A percentile compares a stretch with the other conserved stretches of the same genome.
phyloP scores from a whole-genome alignment of 1,140 invertebrate genomes.

The Trissolcus basalis region DNA sequence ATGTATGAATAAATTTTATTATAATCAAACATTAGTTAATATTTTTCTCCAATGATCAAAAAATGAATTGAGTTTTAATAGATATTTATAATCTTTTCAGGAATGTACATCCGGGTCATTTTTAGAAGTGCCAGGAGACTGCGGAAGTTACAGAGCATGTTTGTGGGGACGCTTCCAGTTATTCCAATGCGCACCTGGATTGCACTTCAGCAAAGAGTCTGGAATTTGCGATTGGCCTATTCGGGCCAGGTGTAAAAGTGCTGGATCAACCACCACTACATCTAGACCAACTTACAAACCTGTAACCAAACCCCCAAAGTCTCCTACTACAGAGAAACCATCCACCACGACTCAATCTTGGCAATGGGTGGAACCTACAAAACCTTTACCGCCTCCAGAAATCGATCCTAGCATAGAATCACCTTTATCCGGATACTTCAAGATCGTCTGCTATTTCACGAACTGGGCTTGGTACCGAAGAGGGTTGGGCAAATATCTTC shows the following conservation, averaged over 20 bases:
- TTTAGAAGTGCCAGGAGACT: conserved; percentile 81
- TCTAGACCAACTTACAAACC: conserved; percentile 13
- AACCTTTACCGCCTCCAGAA: conserved; percentile 62
- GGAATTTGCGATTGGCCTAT: conserved; percentile 88
- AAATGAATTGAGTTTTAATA: too few species aligned
- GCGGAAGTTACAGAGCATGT: conserved; percentile 85
- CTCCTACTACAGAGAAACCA: conserved; percentile 13
- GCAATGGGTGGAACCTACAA: conserved; percentile 48
- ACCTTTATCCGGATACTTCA: conserved; percentile 68
- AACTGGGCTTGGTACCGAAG: conserved; percentile 96
- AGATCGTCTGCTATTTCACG: conserved; percentile 94
- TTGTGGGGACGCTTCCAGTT: conserved; percentile 85
- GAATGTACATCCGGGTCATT: conserved; percentile 81
- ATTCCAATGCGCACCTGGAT: conserved; percentile 83
- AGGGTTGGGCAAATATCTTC: conserved; percentile 86
- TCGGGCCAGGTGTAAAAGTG: conserved; percentile 80
- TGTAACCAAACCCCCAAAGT: background rate
- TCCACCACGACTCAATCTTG: conserved; percentile 62
- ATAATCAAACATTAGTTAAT: too few species aligned
- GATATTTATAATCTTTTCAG: too few species aligned
- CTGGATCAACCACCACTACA: conserved; percentile 1
- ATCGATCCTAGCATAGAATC: conserved; percentile 72
- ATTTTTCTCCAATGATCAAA: too few species aligned
- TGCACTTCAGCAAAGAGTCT: conserved; percentile 86
- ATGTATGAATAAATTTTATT: too few species aligned